These are phyloP conservation scores for Tanypteryx hageni DNA, from an alignment of 2,888 invertebrate genomes.

Conservation along the genomic window DNA sequence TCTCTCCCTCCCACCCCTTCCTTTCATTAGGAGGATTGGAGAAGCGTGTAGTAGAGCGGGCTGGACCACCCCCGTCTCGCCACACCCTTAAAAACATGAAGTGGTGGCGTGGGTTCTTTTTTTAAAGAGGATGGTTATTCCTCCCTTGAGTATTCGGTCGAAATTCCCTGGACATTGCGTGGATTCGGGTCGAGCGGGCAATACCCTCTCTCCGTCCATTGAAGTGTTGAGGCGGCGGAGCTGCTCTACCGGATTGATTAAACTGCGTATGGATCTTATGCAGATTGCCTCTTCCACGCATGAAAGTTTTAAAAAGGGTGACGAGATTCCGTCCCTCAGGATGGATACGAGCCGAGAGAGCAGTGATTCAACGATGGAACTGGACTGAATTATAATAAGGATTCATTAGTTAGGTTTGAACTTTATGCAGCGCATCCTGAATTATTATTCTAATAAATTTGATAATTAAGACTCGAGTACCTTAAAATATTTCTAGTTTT, in stretches of 20 bases:
- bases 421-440: too few species aligned
- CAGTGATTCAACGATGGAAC: not conserved
- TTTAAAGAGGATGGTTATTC: not conserved
- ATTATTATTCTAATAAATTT: too few species aligned
- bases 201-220: not conserved
- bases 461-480: too few species aligned
- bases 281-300: not conserved
- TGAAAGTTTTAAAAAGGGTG: constrained; percentile 10
- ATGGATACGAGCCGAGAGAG: not conserved
- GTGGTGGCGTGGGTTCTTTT: not conserved
- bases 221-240: not conserved
- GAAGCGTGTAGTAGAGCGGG: not conserved
- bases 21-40: constrained; percentile 4
- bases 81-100: not conserved
- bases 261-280: not conserved
- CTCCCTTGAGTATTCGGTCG: not conserved
- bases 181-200: not conserved
- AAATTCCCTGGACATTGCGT: not conserved
- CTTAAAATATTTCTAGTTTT: too few species aligned
- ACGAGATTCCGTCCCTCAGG: not conserved
- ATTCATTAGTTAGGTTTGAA: too few species aligned
- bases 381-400: too few species aligned
- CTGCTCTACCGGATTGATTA: not conserved
- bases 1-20: not conserved
- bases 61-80: not conserved